Evolutionary conservation across 2,888 invertebrate genomes (phyloP).

Genomic region (Chaitophorus viminalis): DNA sequence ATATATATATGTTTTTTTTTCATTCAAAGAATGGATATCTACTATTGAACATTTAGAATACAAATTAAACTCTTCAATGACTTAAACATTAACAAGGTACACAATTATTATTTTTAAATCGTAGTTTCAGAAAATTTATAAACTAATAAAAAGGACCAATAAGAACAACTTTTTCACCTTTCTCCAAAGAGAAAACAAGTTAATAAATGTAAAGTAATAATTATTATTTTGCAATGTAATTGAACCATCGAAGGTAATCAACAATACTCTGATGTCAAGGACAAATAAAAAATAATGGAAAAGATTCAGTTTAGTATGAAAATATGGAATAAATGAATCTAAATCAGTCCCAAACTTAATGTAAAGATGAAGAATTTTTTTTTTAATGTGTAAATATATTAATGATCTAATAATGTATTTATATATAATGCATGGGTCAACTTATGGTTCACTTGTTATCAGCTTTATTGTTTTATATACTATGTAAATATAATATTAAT

Average conservation of each 20-base stretch:
- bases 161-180: not conserved
- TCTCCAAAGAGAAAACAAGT: not conserved
- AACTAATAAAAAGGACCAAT: not conserved
- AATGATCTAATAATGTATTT: not conserved
- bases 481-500: not conserved
- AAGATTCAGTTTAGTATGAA: not conserved
- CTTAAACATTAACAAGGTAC: too few species aligned
- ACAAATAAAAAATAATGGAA: slow-evolving; percentile 20
- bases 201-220: not conserved
- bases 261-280: slow-evolving; percentile 11
- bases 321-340: not conserved
- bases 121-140: too few species aligned
- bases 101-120: too few species aligned
- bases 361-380: too few species aligned
- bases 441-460: not conserved
- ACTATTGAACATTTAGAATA: too few species aligned
- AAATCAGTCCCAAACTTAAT: not conserved
- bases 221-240: slow-evolving; percentile 5
- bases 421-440: not conserved
- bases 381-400: not conserved
- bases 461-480: not conserved
- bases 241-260: slow-evolving; percentile 19
- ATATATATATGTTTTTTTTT: too few species aligned
- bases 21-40: too few species aligned
- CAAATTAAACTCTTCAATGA: too few species aligned